Conservation (phyloP, 2,797 vertebrate genomes). For the Hephaestus fuliginosus region DNA sequence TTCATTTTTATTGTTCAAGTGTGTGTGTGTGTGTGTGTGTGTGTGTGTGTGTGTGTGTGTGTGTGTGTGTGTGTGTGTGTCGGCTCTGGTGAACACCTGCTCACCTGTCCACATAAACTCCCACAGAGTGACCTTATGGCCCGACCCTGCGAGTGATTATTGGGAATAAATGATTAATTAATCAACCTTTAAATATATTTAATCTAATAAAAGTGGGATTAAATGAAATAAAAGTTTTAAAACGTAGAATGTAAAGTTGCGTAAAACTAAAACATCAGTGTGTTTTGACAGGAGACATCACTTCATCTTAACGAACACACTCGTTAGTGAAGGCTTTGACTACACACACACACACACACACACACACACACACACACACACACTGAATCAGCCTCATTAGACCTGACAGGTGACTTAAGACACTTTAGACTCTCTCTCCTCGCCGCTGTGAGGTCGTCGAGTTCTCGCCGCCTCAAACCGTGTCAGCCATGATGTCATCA, state of each 20-base stretch:
- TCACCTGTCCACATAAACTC: not conserved
- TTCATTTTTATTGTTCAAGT: no score
- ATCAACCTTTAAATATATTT: not conserved
- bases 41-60: not conserved
- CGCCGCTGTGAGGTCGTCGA: constrained; percentile 29
- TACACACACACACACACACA: constrained; percentile 2
- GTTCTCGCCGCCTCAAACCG: constrained; percentile 40
- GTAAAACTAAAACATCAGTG: not conserved
- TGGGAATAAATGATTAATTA: not conserved
- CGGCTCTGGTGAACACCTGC: not conserved
- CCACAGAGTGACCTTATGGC: not conserved
- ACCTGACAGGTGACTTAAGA: constrained; percentile 38
- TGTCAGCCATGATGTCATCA: constrained; percentile 45
- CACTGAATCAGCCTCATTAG: constrained; percentile 24
- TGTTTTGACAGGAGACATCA: not conserved
- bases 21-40: not conserved
- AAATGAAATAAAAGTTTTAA: not conserved
- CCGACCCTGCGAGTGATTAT: not conserved
- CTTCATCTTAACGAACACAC: not conserved
- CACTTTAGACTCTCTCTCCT: constrained; percentile 8
- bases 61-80: not conserved
- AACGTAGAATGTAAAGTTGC: not conserved
- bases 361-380: constrained; percentile 10
- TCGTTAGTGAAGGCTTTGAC: not conserved
- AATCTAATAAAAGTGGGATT: not conserved